Evolutionary conservation across 2,888 invertebrate genomes (phyloP).

Genomic region (Schizaphis graminum): DNA sequence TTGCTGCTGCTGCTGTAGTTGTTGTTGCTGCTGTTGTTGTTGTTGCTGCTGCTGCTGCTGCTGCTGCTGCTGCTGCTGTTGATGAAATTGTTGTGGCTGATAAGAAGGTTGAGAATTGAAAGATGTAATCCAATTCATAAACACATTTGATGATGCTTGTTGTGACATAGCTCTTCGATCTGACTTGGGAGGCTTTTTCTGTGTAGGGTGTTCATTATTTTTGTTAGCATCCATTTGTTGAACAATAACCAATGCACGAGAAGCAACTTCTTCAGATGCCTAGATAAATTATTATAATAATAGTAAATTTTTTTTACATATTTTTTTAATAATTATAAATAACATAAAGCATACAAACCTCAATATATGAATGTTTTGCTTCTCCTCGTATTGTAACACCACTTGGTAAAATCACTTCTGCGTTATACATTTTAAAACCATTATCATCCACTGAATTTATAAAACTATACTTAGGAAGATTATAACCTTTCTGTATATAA

Average conservation of each 20-base stretch:
- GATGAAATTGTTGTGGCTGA: background rate
- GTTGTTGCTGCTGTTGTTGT: background rate
- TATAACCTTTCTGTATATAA: slow-evolving; percentile 52
- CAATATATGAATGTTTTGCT: slow-evolving; percentile 10
- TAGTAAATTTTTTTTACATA: too few species aligned
- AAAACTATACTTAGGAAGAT: slow-evolving; percentile 25
- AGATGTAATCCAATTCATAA: slow-evolving; percentile 46
- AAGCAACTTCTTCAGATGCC: slow-evolving; percentile 56
- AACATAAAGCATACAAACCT: background rate
- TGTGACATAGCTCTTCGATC: slow-evolving; percentile 14
- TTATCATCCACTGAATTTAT: slow-evolving; percentile 11
- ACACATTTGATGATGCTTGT: slow-evolving; percentile 45
- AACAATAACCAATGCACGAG: slow-evolving; percentile 54
- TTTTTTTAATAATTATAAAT: background rate
- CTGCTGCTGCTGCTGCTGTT: background rate
- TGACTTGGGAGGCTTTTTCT: slow-evolving; percentile 5
- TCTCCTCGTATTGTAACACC: slow-evolving; percentile 53
- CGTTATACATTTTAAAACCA: slow-evolving; percentile 33
- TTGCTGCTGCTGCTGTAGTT: background rate
- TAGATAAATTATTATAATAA: background rate
- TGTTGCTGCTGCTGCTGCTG: background rate
- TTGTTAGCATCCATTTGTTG: slow-evolving; percentile 43
- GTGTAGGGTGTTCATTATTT: background rate
- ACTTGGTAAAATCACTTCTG: slow-evolving; percentile 50
- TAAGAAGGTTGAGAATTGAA: slow-evolving; percentile 20